phyloP scores from a whole-genome alignment of 2,113 vertebrate genomes.

The Spea multiplicata region DNA sequence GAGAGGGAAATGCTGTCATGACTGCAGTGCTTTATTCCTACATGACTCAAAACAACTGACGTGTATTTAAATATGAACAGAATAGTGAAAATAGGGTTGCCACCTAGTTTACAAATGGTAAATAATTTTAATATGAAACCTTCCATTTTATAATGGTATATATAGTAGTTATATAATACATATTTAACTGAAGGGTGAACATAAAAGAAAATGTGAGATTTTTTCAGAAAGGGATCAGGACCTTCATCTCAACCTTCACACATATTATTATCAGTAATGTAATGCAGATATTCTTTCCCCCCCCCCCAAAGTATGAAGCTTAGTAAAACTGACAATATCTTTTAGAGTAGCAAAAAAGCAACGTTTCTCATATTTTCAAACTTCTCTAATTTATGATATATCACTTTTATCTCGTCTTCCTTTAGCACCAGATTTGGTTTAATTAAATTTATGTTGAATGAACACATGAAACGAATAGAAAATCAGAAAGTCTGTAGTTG shows the following conservation, averaged over 20 bases:
- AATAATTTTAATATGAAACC: not conserved
- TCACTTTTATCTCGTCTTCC: constrained; percentile 76
- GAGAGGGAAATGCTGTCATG: no score
- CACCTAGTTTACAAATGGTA: no score
- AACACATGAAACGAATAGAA: constrained; percentile 76
- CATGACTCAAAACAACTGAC: no score
- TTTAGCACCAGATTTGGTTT: constrained; percentile 80
- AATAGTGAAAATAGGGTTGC: no score
- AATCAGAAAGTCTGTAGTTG: constrained; percentile 80
- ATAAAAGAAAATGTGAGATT: constrained; percentile 68
- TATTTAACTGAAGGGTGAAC: constrained; percentile 69
- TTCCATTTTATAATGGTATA: no score
- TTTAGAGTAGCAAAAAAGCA: constrained; percentile 60
- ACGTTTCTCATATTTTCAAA: constrained; percentile 71
- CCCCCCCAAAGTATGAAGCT: constrained; percentile 61
- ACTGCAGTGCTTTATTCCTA: no score
- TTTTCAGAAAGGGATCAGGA: constrained; percentile 70
- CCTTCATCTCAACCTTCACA: constrained; percentile 71
- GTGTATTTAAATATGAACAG: no score
- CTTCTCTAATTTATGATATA: constrained; percentile 76
- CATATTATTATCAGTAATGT: constrained; percentile 77
- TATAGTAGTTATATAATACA: no score
- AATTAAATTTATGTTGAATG: constrained; percentile 86
- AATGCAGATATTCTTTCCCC: constrained; percentile 56
- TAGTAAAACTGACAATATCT: constrained; percentile 71